phyloP scores from a whole-genome alignment of 2,113 vertebrate species.

The cattle (Bos taurus) region ARS-UCD2.0 NC_037357.1:124425501-124426000 shows the following conservation, averaged over 20 bases:
- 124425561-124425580: slow-evolving; percentile 41
- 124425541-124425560: neutral
- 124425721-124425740: neutral
- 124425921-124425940: neutral
- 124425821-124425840: neutral
- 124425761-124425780: neutral
- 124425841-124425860: neutral
- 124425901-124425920: neutral
- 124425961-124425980: slow-evolving; percentile 21
- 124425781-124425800: slow-evolving; percentile 2
- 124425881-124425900: neutral
- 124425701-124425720: neutral
- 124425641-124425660: slow-evolving; percentile 13
- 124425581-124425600: neutral
- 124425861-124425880: neutral
- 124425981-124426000: slow-evolving; percentile 35
- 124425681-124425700: neutral
- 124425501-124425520: neutral
- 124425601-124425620: neutral
- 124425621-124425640: neutral
- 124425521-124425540: neutral
- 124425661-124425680: neutral
- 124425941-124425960: slow-evolving; percentile 10
- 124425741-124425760: neutral
- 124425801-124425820: neutral